Evolutionary conservation across 2,888 invertebrate species (phyloP).

Genomic region (Unio delphinus): DNA sequence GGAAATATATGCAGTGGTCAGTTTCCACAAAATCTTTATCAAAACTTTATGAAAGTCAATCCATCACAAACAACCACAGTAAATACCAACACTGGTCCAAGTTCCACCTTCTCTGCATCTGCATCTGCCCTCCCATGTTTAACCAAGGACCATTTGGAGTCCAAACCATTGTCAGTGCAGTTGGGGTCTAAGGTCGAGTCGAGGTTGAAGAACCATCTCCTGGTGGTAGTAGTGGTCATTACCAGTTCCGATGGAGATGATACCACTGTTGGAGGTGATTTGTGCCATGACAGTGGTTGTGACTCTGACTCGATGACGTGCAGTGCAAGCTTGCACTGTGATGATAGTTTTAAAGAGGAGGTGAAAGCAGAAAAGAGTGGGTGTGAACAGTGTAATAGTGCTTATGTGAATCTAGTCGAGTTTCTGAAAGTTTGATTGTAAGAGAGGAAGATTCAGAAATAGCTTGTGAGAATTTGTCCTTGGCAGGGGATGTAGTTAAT

Average conservation of each 20-base stretch:
- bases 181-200: too few relatives aligned
- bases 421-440: conserved; percentile 39
- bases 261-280: neutral
- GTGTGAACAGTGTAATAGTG: neutral
- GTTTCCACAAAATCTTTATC: neutral
- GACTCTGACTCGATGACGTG: conserved; percentile 33
- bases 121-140: too few relatives aligned
- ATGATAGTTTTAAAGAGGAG: conserved; percentile 32
- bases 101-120: too few relatives aligned
- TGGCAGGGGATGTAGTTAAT: conserved; percentile 1
- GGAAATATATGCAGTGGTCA: conserved; percentile 24
- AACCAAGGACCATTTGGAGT: too few relatives aligned
- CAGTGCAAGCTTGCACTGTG: conserved; percentile 14
- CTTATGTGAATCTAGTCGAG: conserved; percentile 6
- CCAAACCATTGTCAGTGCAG: too few relatives aligned
- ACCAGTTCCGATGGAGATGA: neutral
- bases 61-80: too few relatives aligned
- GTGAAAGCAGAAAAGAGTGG: conserved; percentile 11
- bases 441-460: conserved; percentile 18
- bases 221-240: too few relatives aligned
- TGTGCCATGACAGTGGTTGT: conserved; percentile 47
- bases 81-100: too few relatives aligned
- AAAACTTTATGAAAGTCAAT: too few relatives aligned
- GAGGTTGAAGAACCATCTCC: too few relatives aligned
- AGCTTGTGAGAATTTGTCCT: conserved; percentile 3